Conservation (phyloP, 1,140 invertebrate species). For the Psix sp. region DNA sequence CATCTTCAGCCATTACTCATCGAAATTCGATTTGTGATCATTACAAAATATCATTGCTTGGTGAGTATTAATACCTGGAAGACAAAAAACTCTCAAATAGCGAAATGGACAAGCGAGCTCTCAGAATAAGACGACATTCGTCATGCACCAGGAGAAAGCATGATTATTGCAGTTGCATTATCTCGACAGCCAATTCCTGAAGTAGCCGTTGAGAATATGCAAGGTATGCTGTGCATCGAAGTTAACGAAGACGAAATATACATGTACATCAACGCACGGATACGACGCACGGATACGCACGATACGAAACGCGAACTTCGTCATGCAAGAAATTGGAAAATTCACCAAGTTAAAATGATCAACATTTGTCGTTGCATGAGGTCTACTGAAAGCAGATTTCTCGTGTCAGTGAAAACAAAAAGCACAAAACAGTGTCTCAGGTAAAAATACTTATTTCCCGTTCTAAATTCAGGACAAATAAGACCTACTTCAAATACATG, state of each 20-base stretch:
- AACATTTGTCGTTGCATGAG: no score
- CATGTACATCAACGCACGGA: no score
- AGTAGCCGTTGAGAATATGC: background rate
- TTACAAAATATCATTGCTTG: constrained; percentile 39
- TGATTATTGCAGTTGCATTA: constrained; percentile 1
- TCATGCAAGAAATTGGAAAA: no score
- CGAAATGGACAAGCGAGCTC: constrained; percentile 21
- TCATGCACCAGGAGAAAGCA: constrained; percentile 7
- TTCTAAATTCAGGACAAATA: no score
- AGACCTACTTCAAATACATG: no score
- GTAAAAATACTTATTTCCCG: no score
- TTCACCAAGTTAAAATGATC: no score
- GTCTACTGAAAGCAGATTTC: no score
- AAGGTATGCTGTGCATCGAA: background rate
- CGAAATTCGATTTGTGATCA: constrained; percentile 30
- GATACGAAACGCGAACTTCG: no score
- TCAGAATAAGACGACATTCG: constrained; percentile 15
- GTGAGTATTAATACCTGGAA: constrained; percentile 22
- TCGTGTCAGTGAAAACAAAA: no score
- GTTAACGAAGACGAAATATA: constrained; percentile 1
- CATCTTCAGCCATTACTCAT: constrained; percentile 41
- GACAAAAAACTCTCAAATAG: constrained; percentile 22
- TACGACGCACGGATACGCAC: no score
- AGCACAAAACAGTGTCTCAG: no score
- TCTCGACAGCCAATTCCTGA: constrained; percentile 2